Percentiles rank a stretch among this genome's conserved stretches.
These are phyloP conservation scores for Venustoraphidia nigricollis DNA, from an alignment of 2,888 invertebrate species.

Conservation along the genomic window DNA sequence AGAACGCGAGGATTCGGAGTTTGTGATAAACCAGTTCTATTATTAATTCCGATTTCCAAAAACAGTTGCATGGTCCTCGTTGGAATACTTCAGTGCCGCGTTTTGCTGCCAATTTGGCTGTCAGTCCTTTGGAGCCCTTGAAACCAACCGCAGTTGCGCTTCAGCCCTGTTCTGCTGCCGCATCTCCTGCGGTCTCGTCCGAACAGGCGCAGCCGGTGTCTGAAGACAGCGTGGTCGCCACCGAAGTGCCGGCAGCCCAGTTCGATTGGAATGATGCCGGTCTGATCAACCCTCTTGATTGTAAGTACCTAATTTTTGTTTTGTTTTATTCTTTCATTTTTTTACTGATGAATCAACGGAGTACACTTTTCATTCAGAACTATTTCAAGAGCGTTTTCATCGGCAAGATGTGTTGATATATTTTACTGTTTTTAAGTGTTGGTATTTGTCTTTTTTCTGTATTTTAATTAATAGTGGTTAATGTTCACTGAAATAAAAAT, in stretches of 20 bases:
- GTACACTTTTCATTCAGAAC: no score
- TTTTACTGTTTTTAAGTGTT: no score
- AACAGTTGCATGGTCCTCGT: constrained; percentile 62
- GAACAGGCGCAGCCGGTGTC: constrained; percentile 9
- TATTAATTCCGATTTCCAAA: background rate
- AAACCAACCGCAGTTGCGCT: constrained; percentile 32
- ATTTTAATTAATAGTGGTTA: no score
- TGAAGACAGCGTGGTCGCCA: constrained; percentile 1
- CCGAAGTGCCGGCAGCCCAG: constrained; percentile 43
- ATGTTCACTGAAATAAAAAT: no score
- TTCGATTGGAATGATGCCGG: constrained; percentile 64
- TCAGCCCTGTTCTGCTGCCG: constrained; percentile 1
- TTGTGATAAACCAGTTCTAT: background rate
- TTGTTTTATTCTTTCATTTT: background rate
- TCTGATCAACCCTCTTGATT: constrained; percentile 53
- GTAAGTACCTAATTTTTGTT: constrained; percentile 26
- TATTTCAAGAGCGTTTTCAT: no score
- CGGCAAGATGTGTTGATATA: no score
- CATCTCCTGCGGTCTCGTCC: background rate
- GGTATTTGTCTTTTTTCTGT: no score
- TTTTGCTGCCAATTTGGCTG: constrained; percentile 73
- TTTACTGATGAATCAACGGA: no score
- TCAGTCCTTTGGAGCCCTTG: constrained; percentile 61
- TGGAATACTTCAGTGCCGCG: constrained; percentile 71
- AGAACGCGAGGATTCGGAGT: no score